Conservation (phyloP, 2,888 invertebrate species). For the Ichneumon xanthorius region DNA sequence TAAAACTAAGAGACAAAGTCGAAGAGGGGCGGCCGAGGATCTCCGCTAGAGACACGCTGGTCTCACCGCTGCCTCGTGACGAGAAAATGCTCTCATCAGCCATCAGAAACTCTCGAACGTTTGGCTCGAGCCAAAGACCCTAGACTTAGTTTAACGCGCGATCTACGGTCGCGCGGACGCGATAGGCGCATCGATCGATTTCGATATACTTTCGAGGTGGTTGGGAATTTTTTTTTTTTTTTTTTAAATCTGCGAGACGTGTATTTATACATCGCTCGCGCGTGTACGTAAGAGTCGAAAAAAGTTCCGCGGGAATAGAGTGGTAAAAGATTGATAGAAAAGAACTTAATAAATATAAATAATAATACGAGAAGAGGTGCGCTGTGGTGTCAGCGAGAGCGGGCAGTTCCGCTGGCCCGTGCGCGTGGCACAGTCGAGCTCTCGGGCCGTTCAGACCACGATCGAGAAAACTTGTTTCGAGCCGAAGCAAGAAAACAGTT, state of each 20-base stretch:
- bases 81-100: constrained; percentile 49
- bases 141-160: constrained; percentile 57
- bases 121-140: constrained; percentile 60
- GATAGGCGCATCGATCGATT: not conserved
- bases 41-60: constrained; percentile 3
- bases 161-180: constrained; percentile 54
- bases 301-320: not conserved
- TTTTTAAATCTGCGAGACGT: not conserved
- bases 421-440: constrained; percentile 29
- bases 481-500: not conserved
- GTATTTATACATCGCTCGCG: not conserved
- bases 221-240: too few relatives aligned
- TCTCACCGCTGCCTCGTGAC: constrained; percentile 37
- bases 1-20: not conserved
- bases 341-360: not conserved
- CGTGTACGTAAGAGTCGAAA: not conserved
- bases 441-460: not conserved
- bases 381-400: constrained; percentile 49
- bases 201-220: not conserved
- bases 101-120: constrained; percentile 49
- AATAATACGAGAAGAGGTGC: constrained; percentile 19
- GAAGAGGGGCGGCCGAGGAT: not conserved
- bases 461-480: not conserved
- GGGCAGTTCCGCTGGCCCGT: constrained; percentile 21
- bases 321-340: too few relatives aligned